Base-by-base conservation (phyloP, 1,140 invertebrate species). In the Drosophila lini region DNA sequence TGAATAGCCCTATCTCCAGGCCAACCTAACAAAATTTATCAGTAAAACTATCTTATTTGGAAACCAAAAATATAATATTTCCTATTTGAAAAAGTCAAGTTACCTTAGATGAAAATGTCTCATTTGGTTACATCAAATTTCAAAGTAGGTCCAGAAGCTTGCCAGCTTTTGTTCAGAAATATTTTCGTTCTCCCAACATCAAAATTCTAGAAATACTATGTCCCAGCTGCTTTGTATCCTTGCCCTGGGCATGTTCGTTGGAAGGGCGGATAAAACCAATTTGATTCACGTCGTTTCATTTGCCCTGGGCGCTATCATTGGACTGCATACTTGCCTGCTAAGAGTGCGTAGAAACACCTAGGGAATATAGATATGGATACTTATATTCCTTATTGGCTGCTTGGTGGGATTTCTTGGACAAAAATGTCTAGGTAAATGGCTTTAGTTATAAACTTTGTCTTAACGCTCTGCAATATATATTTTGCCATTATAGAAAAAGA, bases 261-360 rank as follows among this genome's bases (percentile, higher is more conserved):
- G 76, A 31, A 56, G 77, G 45, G 55, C 78, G 74, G 58, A 11
- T 15, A n/a, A 1, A 11, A 56, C 3, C 34, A 63, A 25, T 15
- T 77, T 86, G 83, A 77, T 47, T 11, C 79, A 82, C 34, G 34
- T 86, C 8, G 80, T 86, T 40, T 73, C 83, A 11, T 78, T 78
- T 34, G 76, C 65, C 38, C 32, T 78, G 52, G 76, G 76, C 34
- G 45, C 78, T 15, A 53, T 78, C 19, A 70, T 78, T 55, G 74
- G 76, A 31, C 56, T 78, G 64, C 63, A 71, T 65, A 63, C 28
- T 22, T 78, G 75, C 59, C 61, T 50, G 9, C 36, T 45, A 28
- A 5, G 5, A 0, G 10, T 81, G 19, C 65, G 40, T 4, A 70
- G 45, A 38, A 65, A 70, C 40, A 34, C 34, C 1, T 70, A 73